Conservation (phyloP, 2,888 invertebrate genomes). For the Ethmia dodecea region DNA sequence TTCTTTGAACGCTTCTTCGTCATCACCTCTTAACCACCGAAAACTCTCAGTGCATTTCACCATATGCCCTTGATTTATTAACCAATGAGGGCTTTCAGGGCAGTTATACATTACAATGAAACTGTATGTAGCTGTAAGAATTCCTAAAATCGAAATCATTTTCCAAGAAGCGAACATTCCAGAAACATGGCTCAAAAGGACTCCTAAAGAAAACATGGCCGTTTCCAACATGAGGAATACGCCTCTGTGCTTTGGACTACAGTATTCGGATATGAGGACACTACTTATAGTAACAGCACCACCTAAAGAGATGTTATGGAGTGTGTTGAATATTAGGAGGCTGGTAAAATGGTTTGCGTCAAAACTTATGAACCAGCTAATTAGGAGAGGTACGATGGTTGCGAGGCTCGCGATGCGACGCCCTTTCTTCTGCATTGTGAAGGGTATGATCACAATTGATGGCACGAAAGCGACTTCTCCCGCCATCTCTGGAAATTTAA, state of each 20-base stretch:
- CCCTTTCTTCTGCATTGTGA: constrained; percentile 25
- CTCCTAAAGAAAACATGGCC: constrained; percentile 24
- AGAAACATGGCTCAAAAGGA: constrained; percentile 22
- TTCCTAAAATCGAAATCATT: constrained; percentile 19
- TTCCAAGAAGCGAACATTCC: constrained; percentile 17
- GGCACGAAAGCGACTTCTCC: constrained; percentile 25
- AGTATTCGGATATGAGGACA: constrained; percentile 23
- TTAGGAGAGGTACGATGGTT: constrained; percentile 21
- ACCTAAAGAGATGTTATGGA: constrained; percentile 23
- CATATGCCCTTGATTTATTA: constrained; percentile 21
- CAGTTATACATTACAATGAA: constrained; percentile 17
- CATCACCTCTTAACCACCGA: constrained; percentile 20
- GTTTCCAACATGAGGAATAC: constrained; percentile 23
- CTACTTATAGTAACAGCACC: constrained; percentile 25
- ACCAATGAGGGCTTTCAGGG: constrained; percentile 26
- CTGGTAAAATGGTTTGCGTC: constrained; percentile 10
- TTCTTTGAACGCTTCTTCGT: constrained; percentile 21
- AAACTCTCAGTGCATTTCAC: constrained; percentile 21
- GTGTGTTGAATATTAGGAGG: constrained; percentile 18
- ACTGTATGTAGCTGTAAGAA: constrained; percentile 14
- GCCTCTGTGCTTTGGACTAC: constrained; percentile 21
- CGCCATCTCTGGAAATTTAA: constrained; percentile 25
- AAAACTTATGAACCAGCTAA: constrained; percentile 23
- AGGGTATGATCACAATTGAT: constrained; percentile 25
- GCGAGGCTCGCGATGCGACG: constrained; percentile 20